A percentile compares a stretch with the other conserved stretches of the same genome.
Conservation (phyloP, 1,140 invertebrate genomes). For the Drosophila kurseongensis region DNA sequence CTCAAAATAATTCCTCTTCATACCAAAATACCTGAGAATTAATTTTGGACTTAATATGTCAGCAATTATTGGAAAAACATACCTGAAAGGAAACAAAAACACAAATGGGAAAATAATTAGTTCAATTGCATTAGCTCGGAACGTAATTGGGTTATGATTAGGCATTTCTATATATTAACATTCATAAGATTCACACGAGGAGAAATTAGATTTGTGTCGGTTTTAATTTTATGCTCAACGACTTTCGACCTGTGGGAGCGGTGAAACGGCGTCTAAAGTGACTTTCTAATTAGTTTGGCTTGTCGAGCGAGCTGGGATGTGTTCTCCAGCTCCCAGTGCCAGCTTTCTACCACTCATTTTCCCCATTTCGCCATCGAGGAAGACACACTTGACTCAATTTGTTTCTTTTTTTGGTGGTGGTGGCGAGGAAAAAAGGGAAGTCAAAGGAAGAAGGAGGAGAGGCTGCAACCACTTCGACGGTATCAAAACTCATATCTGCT, state of each 20-base stretch:
- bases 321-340: neutral
- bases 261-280: slow-evolving; percentile 62
- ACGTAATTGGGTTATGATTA: slow-evolving; percentile 31
- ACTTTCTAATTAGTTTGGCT: slow-evolving; percentile 82
- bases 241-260: slow-evolving; percentile 60
- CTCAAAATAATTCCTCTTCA: neutral
- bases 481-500: slow-evolving; percentile 76
- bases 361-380: slow-evolving; percentile 26
- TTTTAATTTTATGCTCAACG: slow-evolving; percentile 76
- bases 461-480: slow-evolving; percentile 61
- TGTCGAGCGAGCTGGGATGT: slow-evolving; percentile 57
- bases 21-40: slow-evolving; percentile 3
- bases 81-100: slow-evolving; percentile 13
- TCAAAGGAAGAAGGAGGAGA: slow-evolving; percentile 14
- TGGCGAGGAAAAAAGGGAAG: slow-evolving; percentile 20
- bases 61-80: slow-evolving; percentile 5
- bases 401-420: slow-evolving; percentile 17
- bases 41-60: slow-evolving; percentile 33
- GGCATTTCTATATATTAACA: slow-evolving; percentile 31
- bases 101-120: slow-evolving; percentile 24
- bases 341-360: neutral
- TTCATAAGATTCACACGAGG: slow-evolving; percentile 35
- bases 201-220: slow-evolving; percentile 27
- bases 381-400: slow-evolving; percentile 77
- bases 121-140: slow-evolving; percentile 15